Conservation (phyloP, 2,113 vertebrate genomes). For the Pterophyllum scalare region DNA sequence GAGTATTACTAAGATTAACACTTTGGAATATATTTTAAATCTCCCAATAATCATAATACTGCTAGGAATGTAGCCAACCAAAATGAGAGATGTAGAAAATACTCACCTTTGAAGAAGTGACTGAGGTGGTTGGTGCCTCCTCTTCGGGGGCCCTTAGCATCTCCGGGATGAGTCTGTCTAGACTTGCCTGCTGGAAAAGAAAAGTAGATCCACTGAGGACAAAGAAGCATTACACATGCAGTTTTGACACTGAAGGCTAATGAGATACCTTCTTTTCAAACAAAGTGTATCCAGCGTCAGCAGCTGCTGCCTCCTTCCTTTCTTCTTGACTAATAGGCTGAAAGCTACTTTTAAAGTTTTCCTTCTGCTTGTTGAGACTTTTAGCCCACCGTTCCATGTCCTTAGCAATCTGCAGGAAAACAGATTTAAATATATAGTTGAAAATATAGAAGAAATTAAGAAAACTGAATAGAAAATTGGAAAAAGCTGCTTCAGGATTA, state of each 20-base stretch:
- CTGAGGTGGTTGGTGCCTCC: slow-evolving; percentile 79
- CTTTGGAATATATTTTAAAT: background rate
- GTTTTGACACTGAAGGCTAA: background rate
- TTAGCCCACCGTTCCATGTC: slow-evolving; percentile 99
- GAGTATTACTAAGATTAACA: background rate
- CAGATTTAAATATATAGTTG: background rate
- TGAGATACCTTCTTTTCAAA: slow-evolving; percentile 96
- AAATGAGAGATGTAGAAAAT: slow-evolving; percentile 7
- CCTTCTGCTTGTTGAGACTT: slow-evolving; percentile 98
- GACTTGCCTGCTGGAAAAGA: slow-evolving; percentile 80
- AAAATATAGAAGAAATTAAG: background rate
- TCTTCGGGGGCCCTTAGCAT: slow-evolving; percentile 85
- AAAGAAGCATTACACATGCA: background rate
- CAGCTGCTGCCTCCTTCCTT: slow-evolving; percentile 93
- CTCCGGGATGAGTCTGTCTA: slow-evolving; percentile 90
- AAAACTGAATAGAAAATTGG: background rate
- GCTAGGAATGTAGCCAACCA: background rate
- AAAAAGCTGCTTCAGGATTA: background rate
- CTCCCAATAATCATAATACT: background rate
- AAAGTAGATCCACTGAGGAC: background rate
- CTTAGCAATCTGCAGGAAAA: slow-evolving; percentile 90
- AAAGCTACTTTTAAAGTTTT: slow-evolving; percentile 97
- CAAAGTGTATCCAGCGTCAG: slow-evolving; percentile 94
- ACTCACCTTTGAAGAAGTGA: slow-evolving; percentile 71
- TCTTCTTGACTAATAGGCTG: slow-evolving; percentile 94